Conservation (phyloP, 2,888 invertebrate genomes). For the Netelia inedita region DNA sequence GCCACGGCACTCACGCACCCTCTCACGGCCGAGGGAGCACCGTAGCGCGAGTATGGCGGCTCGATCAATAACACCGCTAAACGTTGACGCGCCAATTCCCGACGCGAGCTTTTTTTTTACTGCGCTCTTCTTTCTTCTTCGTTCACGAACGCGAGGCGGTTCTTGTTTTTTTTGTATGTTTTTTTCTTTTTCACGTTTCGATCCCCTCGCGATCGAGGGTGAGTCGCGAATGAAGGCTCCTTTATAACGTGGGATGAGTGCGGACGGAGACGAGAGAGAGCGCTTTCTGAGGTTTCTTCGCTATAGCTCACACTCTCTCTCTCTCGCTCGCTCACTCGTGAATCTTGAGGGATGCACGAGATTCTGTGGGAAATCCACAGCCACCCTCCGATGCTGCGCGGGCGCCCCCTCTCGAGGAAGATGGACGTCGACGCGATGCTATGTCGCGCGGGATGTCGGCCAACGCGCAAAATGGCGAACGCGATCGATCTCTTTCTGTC, state of each 20-base stretch:
- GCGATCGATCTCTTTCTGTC: conserved; percentile 52
- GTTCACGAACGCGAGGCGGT: neutral
- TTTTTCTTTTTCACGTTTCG: neutral
- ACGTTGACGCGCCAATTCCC: conserved; percentile 79
- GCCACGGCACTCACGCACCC: conserved; percentile 82
- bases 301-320: neutral
- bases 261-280: conserved; percentile 2
- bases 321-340: conserved; percentile 18
- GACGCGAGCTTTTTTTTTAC: conserved; percentile 31
- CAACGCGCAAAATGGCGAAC: conserved; percentile 82
- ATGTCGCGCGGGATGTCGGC: conserved; percentile 77
- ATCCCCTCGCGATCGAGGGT: conserved; percentile 9
- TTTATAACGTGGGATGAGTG: neutral
- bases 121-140: conserved; percentile 16
- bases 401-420: conserved; percentile 52
- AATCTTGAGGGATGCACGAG: conserved; percentile 51
- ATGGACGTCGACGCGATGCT: conserved; percentile 66
- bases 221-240: neutral
- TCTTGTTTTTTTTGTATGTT: neutral
- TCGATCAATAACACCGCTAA: conserved; percentile 74
- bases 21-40: conserved; percentile 79
- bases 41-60: conserved; percentile 69
- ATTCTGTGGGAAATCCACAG: conserved; percentile 41
- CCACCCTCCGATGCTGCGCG: conserved; percentile 17
- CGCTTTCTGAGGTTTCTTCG: neutral